These are phyloP conservation scores for Xyrauchen texanus DNA, from an alignment of 2,113 vertebrate species.

Conservation along the genomic window DNA sequence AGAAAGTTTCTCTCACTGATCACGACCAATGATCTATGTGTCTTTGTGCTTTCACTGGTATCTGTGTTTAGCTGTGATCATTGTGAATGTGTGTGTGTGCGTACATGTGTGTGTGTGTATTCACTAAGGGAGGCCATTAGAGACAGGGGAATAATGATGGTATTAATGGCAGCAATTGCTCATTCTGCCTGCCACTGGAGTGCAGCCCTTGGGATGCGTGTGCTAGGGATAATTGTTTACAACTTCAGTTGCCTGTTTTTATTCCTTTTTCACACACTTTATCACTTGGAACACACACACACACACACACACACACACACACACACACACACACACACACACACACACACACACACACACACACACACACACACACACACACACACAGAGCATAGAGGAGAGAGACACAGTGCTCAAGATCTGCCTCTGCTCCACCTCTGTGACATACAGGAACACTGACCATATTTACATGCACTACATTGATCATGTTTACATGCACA, in stretches of 20 bases:
- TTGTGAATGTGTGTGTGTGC: conserved; percentile 22
- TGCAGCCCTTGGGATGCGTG: conserved; percentile 41
- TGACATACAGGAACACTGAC: too few species aligned
- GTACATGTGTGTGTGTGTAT: conserved; percentile 16
- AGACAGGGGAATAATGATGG: conserved; percentile 54
- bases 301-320: too few species aligned
- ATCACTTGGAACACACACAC: conserved; percentile 27
- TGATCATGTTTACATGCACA: too few species aligned
- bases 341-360: not conserved
- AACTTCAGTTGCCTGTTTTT: conserved; percentile 43
- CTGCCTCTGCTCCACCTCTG: too few species aligned
- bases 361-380: too few species aligned
- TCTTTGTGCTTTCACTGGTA: conserved; percentile 7
- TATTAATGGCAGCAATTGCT: conserved; percentile 54
- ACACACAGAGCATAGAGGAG: not conserved
- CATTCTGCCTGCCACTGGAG: conserved; percentile 49
- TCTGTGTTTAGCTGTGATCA: conserved; percentile 33
- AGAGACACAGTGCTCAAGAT: too few species aligned
- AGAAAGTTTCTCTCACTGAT: conserved; percentile 43
- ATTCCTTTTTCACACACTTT: conserved; percentile 29
- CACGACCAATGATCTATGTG: conserved; percentile 28
- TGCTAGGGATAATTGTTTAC: conserved; percentile 55
- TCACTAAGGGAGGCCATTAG: conserved; percentile 52
- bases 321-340: too few species aligned
- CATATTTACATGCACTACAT: too few species aligned